Evolutionary conservation across 2,888 invertebrate genomes (phyloP).

Genomic region (Nebria brevicollis): DNA sequence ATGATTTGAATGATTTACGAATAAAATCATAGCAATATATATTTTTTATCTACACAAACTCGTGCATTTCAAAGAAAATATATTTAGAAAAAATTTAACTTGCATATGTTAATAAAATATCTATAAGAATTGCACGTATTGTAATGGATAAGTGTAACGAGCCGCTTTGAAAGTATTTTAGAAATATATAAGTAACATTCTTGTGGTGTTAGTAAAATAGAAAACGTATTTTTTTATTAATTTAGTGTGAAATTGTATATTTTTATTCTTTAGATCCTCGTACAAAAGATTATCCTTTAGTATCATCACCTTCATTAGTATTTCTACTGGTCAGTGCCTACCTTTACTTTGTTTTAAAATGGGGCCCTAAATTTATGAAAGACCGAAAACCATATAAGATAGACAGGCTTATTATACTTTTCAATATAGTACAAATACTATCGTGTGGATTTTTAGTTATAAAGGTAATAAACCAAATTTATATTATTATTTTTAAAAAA

Average conservation of each 20-base stretch:
- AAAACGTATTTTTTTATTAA: background rate
- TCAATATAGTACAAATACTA: slow-evolving; percentile 73
- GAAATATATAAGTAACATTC: background rate
- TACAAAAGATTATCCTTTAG: slow-evolving; percentile 66
- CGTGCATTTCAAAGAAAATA: too few species aligned
- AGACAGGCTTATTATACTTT: slow-evolving; percentile 69
- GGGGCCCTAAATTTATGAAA: slow-evolving; percentile 75
- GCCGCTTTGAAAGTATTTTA: too few species aligned
- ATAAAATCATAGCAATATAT: too few species aligned
- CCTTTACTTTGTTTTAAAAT: slow-evolving; percentile 67
- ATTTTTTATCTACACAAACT: too few species aligned
- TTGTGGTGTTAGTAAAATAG: background rate
- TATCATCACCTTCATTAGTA: slow-evolving; percentile 64
- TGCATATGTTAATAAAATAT: too few species aligned
- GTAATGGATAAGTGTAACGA: too few species aligned
- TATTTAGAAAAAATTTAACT: too few species aligned
- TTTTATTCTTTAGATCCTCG: slow-evolving; percentile 67
- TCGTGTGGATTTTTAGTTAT: slow-evolving; percentile 53
- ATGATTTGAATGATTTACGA: too few species aligned
- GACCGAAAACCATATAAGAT: slow-evolving; percentile 71
- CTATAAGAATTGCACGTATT: too few species aligned
- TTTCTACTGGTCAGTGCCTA: slow-evolving; percentile 59
- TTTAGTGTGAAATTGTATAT: background rate
- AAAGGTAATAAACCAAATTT: slow-evolving; percentile 1
- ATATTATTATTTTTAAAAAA: too few species aligned